These are phyloP conservation scores for Sebastes flavidus DNA, from an alignment of 2,797 vertebrate genomes.

Conservation along the genomic window DNA sequence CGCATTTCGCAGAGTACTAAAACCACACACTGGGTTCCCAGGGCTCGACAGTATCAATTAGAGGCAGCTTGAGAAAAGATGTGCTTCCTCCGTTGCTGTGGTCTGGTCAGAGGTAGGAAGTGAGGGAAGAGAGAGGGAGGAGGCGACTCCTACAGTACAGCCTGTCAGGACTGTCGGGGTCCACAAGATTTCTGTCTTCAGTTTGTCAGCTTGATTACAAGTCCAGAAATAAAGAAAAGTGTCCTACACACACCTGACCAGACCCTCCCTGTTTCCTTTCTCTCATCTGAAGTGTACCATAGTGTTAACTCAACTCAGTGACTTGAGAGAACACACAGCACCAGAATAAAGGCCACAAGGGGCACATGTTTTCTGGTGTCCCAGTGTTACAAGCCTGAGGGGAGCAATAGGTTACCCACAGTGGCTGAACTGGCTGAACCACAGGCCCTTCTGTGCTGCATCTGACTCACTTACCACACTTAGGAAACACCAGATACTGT, in stretches of 20 bases:
- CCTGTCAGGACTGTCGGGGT: not conserved
- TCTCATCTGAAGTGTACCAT: not conserved
- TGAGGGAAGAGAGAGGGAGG: slow-evolving; percentile 29
- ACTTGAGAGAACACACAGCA: not conserved
- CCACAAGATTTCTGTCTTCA: slow-evolving; percentile 20
- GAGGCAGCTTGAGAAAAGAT: slow-evolving; percentile 69
- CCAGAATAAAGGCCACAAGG: slow-evolving; percentile 4
- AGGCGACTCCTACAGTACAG: slow-evolving; percentile 12
- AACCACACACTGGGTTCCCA: slow-evolving; percentile 57
- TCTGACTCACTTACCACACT: slow-evolving; percentile 56
- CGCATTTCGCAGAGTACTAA: slow-evolving; percentile 54
- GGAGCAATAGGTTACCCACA: slow-evolving; percentile 45
- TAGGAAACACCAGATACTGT: slow-evolving; percentile 56
- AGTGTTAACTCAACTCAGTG: not conserved
- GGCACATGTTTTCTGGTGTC: not conserved
- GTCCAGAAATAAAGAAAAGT: not conserved
- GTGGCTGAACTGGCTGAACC: slow-evolving; percentile 44
- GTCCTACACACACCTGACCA: not conserved
- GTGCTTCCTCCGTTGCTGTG: slow-evolving; percentile 57
- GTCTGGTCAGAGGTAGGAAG: slow-evolving; percentile 65
- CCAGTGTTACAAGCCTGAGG: slow-evolving; percentile 18
- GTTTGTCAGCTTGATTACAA: slow-evolving; percentile 22
- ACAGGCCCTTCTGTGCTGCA: slow-evolving; percentile 45
- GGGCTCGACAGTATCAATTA: slow-evolving; percentile 69
- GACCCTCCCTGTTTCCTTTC: not conserved